Percentiles rank a stretch among this genome's conserved stretches.
These are phyloP conservation scores for Oreonectes daqikongensis DNA, from an alignment of 2,797 vertebrate species.

Conservation along the genomic window DNA sequence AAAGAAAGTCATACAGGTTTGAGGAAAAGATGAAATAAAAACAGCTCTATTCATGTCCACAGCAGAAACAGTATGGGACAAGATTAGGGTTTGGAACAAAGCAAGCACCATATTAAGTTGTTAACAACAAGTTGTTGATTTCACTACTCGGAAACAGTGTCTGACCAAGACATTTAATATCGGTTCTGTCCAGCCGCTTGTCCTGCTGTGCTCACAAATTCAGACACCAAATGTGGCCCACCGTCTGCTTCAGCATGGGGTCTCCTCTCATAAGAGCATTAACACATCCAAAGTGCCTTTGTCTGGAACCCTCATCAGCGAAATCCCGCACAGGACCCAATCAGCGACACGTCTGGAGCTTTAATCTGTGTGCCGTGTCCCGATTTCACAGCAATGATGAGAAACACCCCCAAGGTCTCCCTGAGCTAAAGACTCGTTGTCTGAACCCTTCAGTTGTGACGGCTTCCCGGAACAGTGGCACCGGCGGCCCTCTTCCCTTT, in stretches of 20 bases:
- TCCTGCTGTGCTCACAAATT: neutral
- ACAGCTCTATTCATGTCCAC: too few species aligned
- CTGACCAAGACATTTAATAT: neutral
- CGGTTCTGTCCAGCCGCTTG: neutral
- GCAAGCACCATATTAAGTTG: neutral
- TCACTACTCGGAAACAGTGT: neutral
- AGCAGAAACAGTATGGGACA: neutral
- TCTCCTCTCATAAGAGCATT: neutral
- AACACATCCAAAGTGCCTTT: neutral
- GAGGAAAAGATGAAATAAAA: too few species aligned
- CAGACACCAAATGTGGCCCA: neutral
- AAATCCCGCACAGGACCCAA: neutral
- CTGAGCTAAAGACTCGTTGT: constrained; percentile 45
- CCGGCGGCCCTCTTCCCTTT: neutral
- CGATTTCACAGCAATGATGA: constrained; percentile 32
- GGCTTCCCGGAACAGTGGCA: neutral
- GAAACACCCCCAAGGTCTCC: constrained; percentile 48
- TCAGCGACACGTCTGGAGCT: neutral
- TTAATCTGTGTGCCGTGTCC: neutral
- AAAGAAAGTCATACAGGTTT: too few species aligned
- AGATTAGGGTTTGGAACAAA: neutral
- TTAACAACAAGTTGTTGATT: neutral
- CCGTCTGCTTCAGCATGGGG: neutral
- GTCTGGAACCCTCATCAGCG: neutral
- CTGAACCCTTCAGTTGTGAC: constrained; percentile 34